Evolutionary conservation across 92 coral and sea anemone species (phyloP).

Genomic region (Epizoanthus stellaris): DNA sequence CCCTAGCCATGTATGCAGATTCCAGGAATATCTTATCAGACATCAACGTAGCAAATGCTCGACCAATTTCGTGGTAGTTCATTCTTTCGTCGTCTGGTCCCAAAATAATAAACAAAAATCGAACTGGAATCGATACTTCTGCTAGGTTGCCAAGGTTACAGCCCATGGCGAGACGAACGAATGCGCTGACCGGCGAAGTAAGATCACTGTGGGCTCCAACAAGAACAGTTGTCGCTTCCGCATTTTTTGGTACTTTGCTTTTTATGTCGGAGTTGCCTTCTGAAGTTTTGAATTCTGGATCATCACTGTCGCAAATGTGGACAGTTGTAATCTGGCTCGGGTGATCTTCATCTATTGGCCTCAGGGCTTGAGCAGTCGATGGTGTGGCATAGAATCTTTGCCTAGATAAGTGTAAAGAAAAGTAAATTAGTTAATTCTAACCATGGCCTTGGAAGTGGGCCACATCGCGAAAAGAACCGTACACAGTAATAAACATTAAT

Average conservation of each 20-base stretch:
- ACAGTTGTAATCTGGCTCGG: conserved; percentile 1
- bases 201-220: conserved; percentile 81
- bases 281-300: conserved; percentile 21
- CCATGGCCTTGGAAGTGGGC: not conserved
- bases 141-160: conserved; percentile 90
- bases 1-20: conserved; percentile 82
- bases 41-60: conserved; percentile 91
- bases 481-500: no score
- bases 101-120: conserved; percentile 84
- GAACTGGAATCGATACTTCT: conserved; percentile 89
- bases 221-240: conserved; percentile 94
- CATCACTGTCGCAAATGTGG: not conserved
- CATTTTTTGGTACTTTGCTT: conserved; percentile 74
- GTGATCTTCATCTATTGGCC: not conserved
- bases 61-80: conserved; percentile 90
- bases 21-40: conserved; percentile 87
- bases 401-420: not conserved
- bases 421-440: not conserved
- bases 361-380: not conserved
- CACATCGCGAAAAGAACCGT: no score
- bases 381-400: not conserved
- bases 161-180: conserved; percentile 86
- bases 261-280: conserved; percentile 60
- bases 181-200: conserved; percentile 72
- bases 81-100: conserved; percentile 76